phyloP scores from a whole-genome alignment of 1,140 invertebrate genomes.

The Aporrectodea caliginosa region DNA sequence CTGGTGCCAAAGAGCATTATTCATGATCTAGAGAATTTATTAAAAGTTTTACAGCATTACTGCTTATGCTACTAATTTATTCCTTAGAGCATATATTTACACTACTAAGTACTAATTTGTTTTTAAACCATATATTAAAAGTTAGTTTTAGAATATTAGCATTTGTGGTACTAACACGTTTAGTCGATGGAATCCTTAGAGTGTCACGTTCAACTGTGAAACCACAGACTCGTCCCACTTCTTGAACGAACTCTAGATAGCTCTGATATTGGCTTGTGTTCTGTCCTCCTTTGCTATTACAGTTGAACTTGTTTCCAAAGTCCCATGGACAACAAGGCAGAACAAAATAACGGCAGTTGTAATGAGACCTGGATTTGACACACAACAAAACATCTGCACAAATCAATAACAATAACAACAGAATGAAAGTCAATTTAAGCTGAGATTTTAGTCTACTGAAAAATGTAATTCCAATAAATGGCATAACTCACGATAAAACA shows the following conservation, averaged over 20 bases:
- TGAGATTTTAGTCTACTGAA: too few relatives aligned
- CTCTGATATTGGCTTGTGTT: conserved; percentile 71
- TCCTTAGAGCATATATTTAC: not conserved
- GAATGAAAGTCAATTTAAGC: too few relatives aligned
- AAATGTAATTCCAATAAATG: too few relatives aligned
- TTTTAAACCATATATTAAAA: not conserved
- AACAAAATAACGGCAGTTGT: conserved; percentile 71
- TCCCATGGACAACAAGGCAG: conserved; percentile 91
- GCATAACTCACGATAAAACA: too few relatives aligned
- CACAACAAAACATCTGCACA: too few relatives aligned
- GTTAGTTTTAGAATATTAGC: not conserved
- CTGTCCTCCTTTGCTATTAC: conserved; percentile 35
- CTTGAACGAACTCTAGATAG: conserved; percentile 74
- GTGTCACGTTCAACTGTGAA: conserved; percentile 74
- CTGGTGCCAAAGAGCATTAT: not conserved
- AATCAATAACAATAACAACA: too few relatives aligned
- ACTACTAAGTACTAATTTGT: not conserved
- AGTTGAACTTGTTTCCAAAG: conserved; percentile 74
- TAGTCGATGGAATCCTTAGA: conserved; percentile 92
- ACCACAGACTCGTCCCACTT: conserved; percentile 69
- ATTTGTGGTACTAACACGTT: conserved; percentile 55
- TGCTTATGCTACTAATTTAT: not conserved
- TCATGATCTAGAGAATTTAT: not conserved
- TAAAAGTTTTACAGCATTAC: not conserved
- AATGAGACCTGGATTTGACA: conserved; percentile 59